These are phyloP conservation scores for Gasterosteus nipponicus DNA, from an alignment of 2,113 vertebrate species.

Conservation along the genomic window DNA sequence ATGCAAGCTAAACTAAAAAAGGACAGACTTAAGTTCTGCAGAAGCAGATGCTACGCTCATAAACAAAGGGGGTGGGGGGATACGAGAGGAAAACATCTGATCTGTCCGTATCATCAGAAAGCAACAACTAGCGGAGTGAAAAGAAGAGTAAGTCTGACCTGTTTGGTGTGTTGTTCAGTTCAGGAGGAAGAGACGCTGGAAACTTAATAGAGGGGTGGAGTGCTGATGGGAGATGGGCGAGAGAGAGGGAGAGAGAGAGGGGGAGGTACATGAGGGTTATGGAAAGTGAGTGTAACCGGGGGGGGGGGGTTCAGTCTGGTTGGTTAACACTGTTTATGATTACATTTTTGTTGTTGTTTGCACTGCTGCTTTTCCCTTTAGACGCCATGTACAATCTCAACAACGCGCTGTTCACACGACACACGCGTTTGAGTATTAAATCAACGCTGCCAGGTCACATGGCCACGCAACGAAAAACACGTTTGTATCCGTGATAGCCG, in stretches of 20 bases:
- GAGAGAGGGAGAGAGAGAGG: slow-evolving; percentile 2
- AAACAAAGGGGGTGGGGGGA: not conserved
- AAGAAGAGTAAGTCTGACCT: slow-evolving; percentile 79
- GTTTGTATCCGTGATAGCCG: slow-evolving; percentile 41
- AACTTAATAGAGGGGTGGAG: slow-evolving; percentile 71
- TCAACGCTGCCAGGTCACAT: slow-evolving; percentile 42
- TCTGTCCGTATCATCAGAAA: slow-evolving; percentile 12
- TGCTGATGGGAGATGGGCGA: slow-evolving; percentile 53
- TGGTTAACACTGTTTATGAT: slow-evolving; percentile 53
- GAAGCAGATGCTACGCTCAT: slow-evolving; percentile 7
- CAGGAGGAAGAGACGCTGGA: slow-evolving; percentile 72
- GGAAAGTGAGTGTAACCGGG: slow-evolving; percentile 70
- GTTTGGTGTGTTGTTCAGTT: slow-evolving; percentile 75
- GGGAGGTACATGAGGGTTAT: slow-evolving; percentile 52
- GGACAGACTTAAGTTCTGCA: not conserved
- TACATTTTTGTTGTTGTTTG: slow-evolving; percentile 37
- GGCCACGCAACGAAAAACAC: slow-evolving; percentile 54
- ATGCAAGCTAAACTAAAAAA: not conserved
- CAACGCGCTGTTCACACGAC: slow-evolving; percentile 30
- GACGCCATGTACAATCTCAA: slow-evolving; percentile 34
- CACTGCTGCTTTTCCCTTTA: slow-evolving; percentile 27
- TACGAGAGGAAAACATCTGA: slow-evolving; percentile 14
- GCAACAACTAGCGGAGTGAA: slow-evolving; percentile 37
- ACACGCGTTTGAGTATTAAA: slow-evolving; percentile 43
- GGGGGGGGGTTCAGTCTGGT: slow-evolving; percentile 59